Conservation (phyloP, 2,888 invertebrate species). For the Pollenia griseotomentosa region DNA sequence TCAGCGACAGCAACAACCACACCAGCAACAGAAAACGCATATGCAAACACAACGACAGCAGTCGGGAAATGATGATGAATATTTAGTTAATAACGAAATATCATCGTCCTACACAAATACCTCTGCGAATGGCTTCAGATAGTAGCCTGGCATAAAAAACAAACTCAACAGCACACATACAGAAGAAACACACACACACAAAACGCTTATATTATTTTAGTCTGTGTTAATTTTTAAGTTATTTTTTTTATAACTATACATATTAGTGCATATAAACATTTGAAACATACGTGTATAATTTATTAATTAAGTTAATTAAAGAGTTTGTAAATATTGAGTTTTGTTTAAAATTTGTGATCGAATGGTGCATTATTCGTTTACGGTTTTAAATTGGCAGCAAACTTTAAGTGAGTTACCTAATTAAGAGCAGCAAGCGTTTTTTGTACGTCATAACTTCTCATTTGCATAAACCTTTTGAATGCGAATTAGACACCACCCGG, state of each 20-base stretch:
- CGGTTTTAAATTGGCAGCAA: too few relatives aligned
- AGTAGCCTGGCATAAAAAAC: conserved; percentile 53
- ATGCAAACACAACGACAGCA: not conserved
- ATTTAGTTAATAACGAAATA: conserved; percentile 23
- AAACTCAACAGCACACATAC: not conserved
- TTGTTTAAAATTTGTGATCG: conserved; percentile 28
- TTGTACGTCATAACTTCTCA: too few relatives aligned
- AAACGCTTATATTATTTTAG: conserved; percentile 62
- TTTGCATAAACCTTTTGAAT: too few relatives aligned
- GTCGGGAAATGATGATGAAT: conserved; percentile 6
- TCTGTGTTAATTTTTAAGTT: conserved; percentile 50
- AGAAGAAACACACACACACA: conserved; percentile 11
- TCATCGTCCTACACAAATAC: conserved; percentile 45
- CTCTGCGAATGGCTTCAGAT: conserved; percentile 64
- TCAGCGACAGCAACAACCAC: not conserved
- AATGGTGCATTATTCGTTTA: not conserved
- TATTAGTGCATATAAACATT: not conserved
- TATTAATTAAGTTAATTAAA: conserved; percentile 9
- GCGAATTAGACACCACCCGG: too few relatives aligned
- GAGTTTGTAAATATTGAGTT: conserved; percentile 28
- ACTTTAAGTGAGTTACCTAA: too few relatives aligned
- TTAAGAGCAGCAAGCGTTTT: too few relatives aligned
- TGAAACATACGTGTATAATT: not conserved
- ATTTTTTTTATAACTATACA: conserved; percentile 27
- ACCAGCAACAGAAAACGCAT: not conserved